These are phyloP conservation scores for Orchestes rusci DNA, from an alignment of 2,888 invertebrate genomes.

Conservation along the genomic window DNA sequence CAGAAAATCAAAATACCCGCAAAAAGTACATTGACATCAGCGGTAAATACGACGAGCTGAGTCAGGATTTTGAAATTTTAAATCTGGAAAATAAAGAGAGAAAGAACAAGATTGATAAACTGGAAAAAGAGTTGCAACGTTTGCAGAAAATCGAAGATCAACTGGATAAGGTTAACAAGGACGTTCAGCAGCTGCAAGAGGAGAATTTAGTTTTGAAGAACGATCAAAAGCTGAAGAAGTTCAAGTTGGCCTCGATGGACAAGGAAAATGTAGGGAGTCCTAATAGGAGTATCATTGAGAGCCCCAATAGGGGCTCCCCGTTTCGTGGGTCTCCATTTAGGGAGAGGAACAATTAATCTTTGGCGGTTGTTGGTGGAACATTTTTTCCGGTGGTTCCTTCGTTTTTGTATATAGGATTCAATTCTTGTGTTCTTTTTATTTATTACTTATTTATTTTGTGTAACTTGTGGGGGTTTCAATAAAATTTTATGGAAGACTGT, in stretches of 20 bases:
- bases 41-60: conserved; percentile 37
- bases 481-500: too few species aligned
- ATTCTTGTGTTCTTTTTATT: too few species aligned
- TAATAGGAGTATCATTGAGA: conserved; percentile 37
- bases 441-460: too few species aligned
- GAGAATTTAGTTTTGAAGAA: conserved; percentile 29
- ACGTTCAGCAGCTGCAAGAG: conserved; percentile 26
- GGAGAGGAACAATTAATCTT: too few species aligned
- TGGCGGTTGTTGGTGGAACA: too few species aligned
- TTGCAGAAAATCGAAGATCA: conserved; percentile 23
- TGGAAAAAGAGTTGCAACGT: conserved; percentile 20
- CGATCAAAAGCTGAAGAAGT: conserved; percentile 37
- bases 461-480: too few species aligned
- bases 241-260: conserved; percentile 37
- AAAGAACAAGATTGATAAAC: conserved; percentile 13
- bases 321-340: too few species aligned
- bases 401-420: too few species aligned
- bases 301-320: conserved; percentile 40
- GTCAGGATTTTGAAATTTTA: conserved; percentile 34
- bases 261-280: conserved; percentile 47
- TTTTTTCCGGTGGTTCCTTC: too few species aligned
- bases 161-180: conserved; percentile 26
- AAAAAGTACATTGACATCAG: conserved; percentile 39
- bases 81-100: conserved; percentile 26
- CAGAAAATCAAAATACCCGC: conserved; percentile 33